Base-by-base conservation (phyloP, 2,113 vertebrate species). In the Brachyistius frenatus region DNA sequence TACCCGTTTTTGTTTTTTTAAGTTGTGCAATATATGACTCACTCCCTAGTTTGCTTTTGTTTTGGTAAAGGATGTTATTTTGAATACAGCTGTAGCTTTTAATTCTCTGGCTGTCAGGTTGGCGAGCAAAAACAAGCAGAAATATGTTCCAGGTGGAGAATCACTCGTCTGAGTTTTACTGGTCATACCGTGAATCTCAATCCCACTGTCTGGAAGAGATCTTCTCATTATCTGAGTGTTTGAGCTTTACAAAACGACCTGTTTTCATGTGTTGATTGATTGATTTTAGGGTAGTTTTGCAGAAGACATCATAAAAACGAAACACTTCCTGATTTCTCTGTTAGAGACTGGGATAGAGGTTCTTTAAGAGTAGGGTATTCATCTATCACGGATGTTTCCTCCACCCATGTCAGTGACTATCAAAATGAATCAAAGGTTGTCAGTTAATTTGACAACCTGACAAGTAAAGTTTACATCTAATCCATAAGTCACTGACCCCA, bases 11-110 rank as follows among this genome's bases (percentile, higher is more conserved):
- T 5, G 5, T 30, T 49, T 5, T 35, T 23, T 58, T 41, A 2
- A 46, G 15, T 8, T 60, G n/a, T 10, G 11, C 39, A 55, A 9
- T 39, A 32, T 35, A 31, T 58, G 65, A 67, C 56, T 67, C 67
- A 53, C 50, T 58, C 30, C 5, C 57, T 52, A 36, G 30, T 52
- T 61, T 66, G 11, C 32, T 58, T 54, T 58, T 41, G 70, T 60
- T 73, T 46, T 37, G 32, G 31, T 30, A n/a, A 60, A 57, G 30
- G 3, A 49, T 54, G 15, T 39, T 7, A 47, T 60, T 30, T 63
- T 37, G 14, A 46, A 70, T 57, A 9, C 33, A 73, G 33, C 36
- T 66, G 49, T 64, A 10, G 5, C 10, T 57, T 56, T 62, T 9
- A 46, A 60, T 60, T n/a, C 9, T 46, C 55, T 41, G 7, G 15